Evolutionary conservation across 2,888 invertebrate genomes (phyloP), one percentile per base, ranked within the genome.

Genomic region (Amiota mariae): DNA sequence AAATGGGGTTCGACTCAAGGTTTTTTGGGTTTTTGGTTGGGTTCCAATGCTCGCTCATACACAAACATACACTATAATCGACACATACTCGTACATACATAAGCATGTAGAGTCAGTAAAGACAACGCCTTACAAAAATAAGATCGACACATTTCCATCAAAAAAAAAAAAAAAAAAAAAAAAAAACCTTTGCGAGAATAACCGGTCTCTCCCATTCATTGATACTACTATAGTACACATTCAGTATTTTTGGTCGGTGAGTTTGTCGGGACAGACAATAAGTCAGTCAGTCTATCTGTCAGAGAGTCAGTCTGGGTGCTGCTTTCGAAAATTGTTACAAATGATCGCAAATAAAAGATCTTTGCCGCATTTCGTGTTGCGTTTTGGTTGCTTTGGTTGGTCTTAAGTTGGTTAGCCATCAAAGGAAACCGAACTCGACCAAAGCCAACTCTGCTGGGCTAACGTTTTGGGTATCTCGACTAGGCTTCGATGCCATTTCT

Each of bases 321-420:
- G 75, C 79, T 80, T 77, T 82, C 78, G 84, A 87, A 89, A 87
- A 88, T 88, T 87, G 85, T 89, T 89, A 90, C 88, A 90, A 89
- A 89, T 89, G 90, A 90, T 90, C 87, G 87, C 87, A 89, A 89
- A 89, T 89, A 90, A 89, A 88, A 88, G 87, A 87, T 89, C 88
- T 87, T 86, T 82, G 82, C 85, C 87, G 86, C 80, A 79, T 49
- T 63, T 47, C 46, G n/a, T 73, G 78, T 78, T 74, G 73, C 51
- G 51, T 57, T 48, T 61, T 61, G 71, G 64, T 63, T 36, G 77
- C 64, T 57, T 64, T 24, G 24, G 54, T 57, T 36, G 73, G 18
- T 51, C n/a, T 59, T 79, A 57, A 75, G 74, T 36, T 36, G 71
- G 56, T 73, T 75, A 79, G 81, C 80, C 82, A 85, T 87, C 88